A percentile compares a stretch with the other conserved stretches of the same genome.
These are phyloP conservation scores for Progne subis DNA, from an alignment of 2,113 vertebrate species.

Conservation along the genomic window DNA sequence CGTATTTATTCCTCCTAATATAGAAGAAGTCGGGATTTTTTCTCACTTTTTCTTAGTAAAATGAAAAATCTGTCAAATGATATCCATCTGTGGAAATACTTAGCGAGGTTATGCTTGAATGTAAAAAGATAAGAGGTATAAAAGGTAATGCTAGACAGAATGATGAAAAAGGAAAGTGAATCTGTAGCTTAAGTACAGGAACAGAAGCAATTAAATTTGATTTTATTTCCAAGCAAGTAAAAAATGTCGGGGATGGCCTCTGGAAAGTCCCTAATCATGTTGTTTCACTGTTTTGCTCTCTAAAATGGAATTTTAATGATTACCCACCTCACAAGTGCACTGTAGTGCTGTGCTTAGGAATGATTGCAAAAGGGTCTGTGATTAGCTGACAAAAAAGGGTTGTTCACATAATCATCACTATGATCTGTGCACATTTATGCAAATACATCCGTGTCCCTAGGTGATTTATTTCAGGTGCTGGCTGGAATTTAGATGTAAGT, in stretches of 20 bases:
- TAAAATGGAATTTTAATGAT: conserved; percentile 42
- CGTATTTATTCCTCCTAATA: neutral
- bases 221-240: conserved; percentile 16
- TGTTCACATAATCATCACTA: neutral
- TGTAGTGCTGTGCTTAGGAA: neutral
- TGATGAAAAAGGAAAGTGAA: neutral
- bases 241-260: neutral
- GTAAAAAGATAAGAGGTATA: neutral
- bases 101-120: neutral
- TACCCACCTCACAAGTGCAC: neutral
- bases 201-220: neutral
- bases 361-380: neutral
- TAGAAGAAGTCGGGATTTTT: neutral
- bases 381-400: conserved; percentile 1
- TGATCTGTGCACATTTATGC: conserved; percentile 35
- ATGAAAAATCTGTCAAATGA: neutral
- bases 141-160: neutral
- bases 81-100: neutral
- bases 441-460: neutral
- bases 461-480: conserved; percentile 29
- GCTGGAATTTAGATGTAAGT: neutral
- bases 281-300: conserved; percentile 17
- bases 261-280: conserved; percentile 47
- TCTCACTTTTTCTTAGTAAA: neutral
- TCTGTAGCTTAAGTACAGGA: neutral